phyloP scores from a whole-genome alignment of 2,113 vertebrate species.

The Paratilapia polleni region DNA sequence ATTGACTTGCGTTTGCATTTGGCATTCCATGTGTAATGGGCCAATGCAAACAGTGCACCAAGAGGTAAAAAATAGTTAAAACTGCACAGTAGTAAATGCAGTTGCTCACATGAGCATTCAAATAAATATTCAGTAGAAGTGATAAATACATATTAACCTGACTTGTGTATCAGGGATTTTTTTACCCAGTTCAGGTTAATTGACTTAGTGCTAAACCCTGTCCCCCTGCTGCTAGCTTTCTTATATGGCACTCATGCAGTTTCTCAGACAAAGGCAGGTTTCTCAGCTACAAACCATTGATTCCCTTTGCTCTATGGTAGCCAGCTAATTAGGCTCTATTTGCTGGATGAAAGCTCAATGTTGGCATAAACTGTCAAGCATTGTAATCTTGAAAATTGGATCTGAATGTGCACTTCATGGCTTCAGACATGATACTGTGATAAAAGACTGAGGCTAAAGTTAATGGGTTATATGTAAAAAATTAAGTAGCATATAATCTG shows the following conservation, averaged over 20 bases:
- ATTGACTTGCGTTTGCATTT: conserved; percentile 30
- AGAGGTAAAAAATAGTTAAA: conserved; percentile 34
- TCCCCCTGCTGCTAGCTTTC: not conserved
- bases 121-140: conserved; percentile 20
- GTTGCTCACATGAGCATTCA: conserved; percentile 31
- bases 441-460: not conserved
- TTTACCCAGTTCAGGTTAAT: not conserved
- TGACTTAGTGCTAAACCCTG: conserved; percentile 16
- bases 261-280: not conserved
- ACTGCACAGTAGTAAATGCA: conserved; percentile 39
- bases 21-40: conserved; percentile 12
- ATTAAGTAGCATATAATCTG: not conserved
- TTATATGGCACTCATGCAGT: not conserved
- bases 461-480: not conserved
- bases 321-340: not conserved
- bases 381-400: not conserved
- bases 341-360: not conserved
- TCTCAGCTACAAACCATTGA: not conserved
- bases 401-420: not conserved
- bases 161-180: not conserved
- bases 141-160: conserved; percentile 18
- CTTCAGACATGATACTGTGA: not conserved
- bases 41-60: conserved; percentile 39
- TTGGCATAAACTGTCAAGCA: not conserved
- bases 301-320: not conserved